A percentile compares a stretch with the other conserved stretches of the same genome.
phyloP scores from a whole-genome alignment of 2,888 invertebrate species.

The Calameuta pallipes region DNA sequence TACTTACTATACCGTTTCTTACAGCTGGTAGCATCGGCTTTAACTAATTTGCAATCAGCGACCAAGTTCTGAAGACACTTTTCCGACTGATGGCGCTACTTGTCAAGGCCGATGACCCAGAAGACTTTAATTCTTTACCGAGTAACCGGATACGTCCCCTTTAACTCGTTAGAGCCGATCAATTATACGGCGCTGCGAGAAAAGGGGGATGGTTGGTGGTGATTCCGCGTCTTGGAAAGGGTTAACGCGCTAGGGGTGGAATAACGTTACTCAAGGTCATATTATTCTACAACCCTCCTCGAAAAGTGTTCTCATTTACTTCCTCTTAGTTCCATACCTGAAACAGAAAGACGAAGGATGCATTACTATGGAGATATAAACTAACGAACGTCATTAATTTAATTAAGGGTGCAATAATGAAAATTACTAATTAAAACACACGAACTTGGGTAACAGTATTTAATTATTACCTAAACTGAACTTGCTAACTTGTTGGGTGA shows the following conservation, averaged over 20 bases:
- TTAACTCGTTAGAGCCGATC: slow-evolving; percentile 63
- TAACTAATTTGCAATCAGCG: slow-evolving; percentile 64
- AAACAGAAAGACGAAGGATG: background rate
- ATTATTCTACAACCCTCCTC: background rate
- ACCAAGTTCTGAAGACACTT: slow-evolving; percentile 51
- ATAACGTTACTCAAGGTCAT: background rate
- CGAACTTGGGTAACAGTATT: background rate
- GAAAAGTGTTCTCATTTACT: background rate
- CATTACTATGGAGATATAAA: background rate
- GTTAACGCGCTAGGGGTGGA: background rate
- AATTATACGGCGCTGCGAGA: slow-evolving; percentile 49
- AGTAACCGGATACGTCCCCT: slow-evolving; percentile 50
- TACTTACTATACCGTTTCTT: background rate
- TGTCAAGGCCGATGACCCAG: slow-evolving; percentile 54
- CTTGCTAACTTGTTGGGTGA: background rate
- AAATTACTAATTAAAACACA: background rate
- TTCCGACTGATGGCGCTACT: slow-evolving; percentile 23
- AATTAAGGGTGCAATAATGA: background rate
- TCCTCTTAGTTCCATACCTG: background rate
- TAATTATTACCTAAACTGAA: background rate
- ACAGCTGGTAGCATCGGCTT: slow-evolving; percentile 56
- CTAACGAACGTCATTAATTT: background rate
- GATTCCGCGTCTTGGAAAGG: background rate
- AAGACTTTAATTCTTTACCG: slow-evolving; percentile 59
- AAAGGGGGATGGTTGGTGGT: background rate